Evolutionary conservation across 2,113 vertebrate species (phyloP).

Genomic region (Camelus bactrianus): DNA sequence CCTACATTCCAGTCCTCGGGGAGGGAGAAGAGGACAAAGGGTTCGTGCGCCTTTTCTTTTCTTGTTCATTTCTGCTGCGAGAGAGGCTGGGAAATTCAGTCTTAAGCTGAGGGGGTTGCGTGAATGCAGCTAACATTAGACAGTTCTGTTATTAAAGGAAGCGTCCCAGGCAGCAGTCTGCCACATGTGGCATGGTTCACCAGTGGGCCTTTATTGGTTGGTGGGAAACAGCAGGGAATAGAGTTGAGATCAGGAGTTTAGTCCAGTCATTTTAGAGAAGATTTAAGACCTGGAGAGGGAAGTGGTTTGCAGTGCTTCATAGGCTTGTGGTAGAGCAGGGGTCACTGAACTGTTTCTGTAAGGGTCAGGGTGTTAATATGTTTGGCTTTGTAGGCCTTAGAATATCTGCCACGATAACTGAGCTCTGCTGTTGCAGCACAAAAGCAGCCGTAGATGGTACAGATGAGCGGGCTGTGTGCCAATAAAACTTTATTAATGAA

Average conservation of each 20-base stretch:
- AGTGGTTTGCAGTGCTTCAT: background rate
- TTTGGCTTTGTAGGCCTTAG: background rate
- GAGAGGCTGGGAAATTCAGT: background rate
- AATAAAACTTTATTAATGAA: background rate
- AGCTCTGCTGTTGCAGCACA: background rate
- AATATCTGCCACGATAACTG: background rate
- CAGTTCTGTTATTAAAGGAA: background rate
- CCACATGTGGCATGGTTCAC: background rate
- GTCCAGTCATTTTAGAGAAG: background rate
- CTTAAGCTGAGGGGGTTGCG: background rate
- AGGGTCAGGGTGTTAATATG: background rate
- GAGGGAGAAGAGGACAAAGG: background rate
- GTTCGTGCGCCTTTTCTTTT: background rate
- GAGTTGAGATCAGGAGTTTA: background rate
- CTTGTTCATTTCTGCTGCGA: background rate
- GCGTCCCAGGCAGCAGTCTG: background rate
- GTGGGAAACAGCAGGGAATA: background rate
- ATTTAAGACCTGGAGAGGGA: background rate
- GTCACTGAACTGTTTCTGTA: background rate
- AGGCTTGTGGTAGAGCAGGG: background rate
- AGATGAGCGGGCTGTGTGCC: background rate
- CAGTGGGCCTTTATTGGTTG: background rate
- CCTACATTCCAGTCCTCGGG: background rate
- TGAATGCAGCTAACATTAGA: background rate
- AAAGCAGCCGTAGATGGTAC: background rate